phyloP scores from a whole-genome alignment of 2,888 invertebrate genomes.

The Dilophus febrilis region DNA sequence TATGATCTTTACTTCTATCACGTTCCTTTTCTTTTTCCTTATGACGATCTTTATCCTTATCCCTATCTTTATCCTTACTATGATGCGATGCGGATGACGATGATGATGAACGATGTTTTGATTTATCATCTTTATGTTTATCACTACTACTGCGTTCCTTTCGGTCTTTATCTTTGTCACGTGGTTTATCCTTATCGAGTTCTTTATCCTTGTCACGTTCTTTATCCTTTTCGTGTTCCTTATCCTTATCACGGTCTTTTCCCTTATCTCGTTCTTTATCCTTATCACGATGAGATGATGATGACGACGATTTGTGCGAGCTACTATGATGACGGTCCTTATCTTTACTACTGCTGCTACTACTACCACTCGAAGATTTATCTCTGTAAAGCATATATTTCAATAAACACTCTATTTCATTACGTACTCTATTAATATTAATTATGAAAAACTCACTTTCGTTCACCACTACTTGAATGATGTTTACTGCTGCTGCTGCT shows the following conservation, averaged over 20 bases:
- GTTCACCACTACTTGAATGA: slow-evolving; percentile 3
- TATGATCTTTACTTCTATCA: slow-evolving; percentile 21
- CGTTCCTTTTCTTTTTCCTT: slow-evolving; percentile 30
- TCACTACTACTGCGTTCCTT: neutral
- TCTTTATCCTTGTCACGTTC: slow-evolving; percentile 25
- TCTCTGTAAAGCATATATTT: too few relatives aligned
- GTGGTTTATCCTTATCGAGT: slow-evolving; percentile 18
- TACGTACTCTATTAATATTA: slow-evolving; percentile 16
- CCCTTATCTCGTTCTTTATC: slow-evolving; percentile 13
- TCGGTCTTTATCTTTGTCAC: slow-evolving; percentile 15
- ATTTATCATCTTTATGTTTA: neutral
- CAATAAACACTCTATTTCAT: too few relatives aligned
- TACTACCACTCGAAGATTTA: slow-evolving; percentile 27
- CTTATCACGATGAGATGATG: slow-evolving; percentile 24
- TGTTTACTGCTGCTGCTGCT: slow-evolving; percentile 2
- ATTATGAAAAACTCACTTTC: neutral
- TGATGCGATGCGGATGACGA: slow-evolving; percentile 15
- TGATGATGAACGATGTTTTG: slow-evolving; percentile 6
- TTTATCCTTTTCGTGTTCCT: slow-evolving; percentile 20
- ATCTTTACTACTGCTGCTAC: slow-evolving; percentile 13
- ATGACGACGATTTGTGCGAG: slow-evolving; percentile 32
- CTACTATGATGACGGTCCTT: slow-evolving; percentile 20
- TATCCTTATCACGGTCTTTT: slow-evolving; percentile 21
- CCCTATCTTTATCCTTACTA: slow-evolving; percentile 26
- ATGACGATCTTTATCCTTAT: slow-evolving; percentile 23